Conservation (phyloP, 2,113 vertebrate species). For the Neotragus moschatus region DNA sequence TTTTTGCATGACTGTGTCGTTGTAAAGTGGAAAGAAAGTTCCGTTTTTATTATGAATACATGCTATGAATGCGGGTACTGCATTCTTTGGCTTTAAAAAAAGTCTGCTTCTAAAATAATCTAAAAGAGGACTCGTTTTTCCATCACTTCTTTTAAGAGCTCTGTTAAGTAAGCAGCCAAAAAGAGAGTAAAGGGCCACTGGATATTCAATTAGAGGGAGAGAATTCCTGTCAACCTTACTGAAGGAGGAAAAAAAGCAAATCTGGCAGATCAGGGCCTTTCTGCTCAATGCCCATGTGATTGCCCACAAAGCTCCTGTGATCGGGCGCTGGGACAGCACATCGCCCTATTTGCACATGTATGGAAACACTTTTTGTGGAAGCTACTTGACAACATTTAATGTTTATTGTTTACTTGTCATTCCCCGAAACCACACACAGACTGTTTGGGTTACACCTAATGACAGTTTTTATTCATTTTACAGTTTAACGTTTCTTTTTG, state of each 20-base stretch:
- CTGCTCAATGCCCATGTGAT: not conserved
- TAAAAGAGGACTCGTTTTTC: not conserved
- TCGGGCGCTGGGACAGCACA: not conserved
- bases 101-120: not conserved
- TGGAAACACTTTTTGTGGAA: slow-evolving; percentile 65
- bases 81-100: not conserved
- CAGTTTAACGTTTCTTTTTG: slow-evolving; percentile 56
- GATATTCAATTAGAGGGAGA: slow-evolving; percentile 36
- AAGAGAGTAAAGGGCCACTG: not conserved
- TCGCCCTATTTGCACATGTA: slow-evolving; percentile 47
- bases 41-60: not conserved
- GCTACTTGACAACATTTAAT: slow-evolving; percentile 60
- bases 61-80: not conserved
- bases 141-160: not conserved
- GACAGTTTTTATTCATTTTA: slow-evolving; percentile 69
- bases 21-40: not conserved
- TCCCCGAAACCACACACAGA: slow-evolving; percentile 65
- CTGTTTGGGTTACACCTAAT: slow-evolving; percentile 57
- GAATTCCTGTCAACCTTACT: not conserved
- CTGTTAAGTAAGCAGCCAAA: slow-evolving; percentile 5
- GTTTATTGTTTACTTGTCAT: slow-evolving; percentile 72
- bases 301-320: slow-evolving; percentile 13
- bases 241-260: slow-evolving; percentile 31
- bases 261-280: slow-evolving; percentile 13
- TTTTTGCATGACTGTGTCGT: not conserved